Base-by-base conservation (phyloP, 1,140 invertebrate species). In the Drosophila quadrilineata region DNA sequence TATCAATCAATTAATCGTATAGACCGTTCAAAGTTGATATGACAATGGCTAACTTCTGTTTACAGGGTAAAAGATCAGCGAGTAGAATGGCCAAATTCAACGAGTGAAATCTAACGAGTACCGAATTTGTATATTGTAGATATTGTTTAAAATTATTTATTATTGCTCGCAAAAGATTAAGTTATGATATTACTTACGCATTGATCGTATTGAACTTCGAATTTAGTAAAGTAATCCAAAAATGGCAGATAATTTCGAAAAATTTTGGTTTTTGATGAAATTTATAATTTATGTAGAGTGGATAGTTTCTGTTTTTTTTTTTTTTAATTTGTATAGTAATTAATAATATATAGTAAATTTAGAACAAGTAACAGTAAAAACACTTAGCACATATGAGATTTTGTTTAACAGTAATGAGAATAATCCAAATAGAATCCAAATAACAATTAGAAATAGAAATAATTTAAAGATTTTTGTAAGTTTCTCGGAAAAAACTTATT, bases 161-260 rank as follows among this genome's bases (percentile, higher is more conserved):
- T n/a, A 45, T 28, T 43, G n/a, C 19, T 43, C 19, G n/a, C 21
- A 24, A 24, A 24, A 26, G 16, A 29, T 10, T 45, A 29, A 24
- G 14, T 57, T 19, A 12, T 33, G 26, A 50, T 79, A 77, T 50
- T 80, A 79, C 75, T 79, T 79, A 79, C 75, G 29, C 33, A 8
- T 58, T 56, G 46, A 14, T 64, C 24, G 64, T 53, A 50, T 68
- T 64, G 68, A 64, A 56, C 31, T 22, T 69, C 9, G 36, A 69
- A 53, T 73, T 49, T 54, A 57, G 17, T 50, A 49, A 50, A 29
- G 48, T 77, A 77, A 77, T 77, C 74, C 74, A 69, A 77, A 77
- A 28, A 28, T 21, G 29, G n/a, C 66, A 46, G n/a, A n/a, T n/a
- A n/a, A n/a, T n/a, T n/a, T n/a, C n/a, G n/a, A n/a, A n/a, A n/a